These are phyloP conservation scores for Nemurella pictetii DNA, from an alignment of 2,888 invertebrate species.

Conservation along the genomic window DNA sequence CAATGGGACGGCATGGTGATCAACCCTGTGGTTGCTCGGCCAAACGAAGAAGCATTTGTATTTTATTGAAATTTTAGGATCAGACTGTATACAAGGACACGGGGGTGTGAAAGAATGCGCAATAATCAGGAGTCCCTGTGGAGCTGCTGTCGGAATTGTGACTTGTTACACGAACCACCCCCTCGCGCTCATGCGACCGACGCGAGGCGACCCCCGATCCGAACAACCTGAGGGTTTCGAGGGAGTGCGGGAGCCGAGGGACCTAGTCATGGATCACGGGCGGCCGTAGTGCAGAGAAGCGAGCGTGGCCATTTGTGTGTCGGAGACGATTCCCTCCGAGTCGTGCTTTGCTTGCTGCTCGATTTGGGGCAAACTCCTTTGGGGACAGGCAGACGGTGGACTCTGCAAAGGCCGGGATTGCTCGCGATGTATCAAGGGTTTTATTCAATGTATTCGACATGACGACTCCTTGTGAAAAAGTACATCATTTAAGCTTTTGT, in stretches of 20 bases:
- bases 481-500: neutral
- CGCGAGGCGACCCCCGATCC: neutral
- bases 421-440: neutral
- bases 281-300: too few relatives aligned
- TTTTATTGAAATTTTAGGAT: constrained; percentile 27
- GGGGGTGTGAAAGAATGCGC: constrained; percentile 36
- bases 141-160: constrained; percentile 1
- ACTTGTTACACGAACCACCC: constrained; percentile 6
- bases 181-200: neutral
- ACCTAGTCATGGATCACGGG: neutral
- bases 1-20: neutral
- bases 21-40: neutral
- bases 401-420: neutral
- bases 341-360: neutral
- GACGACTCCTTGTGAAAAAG: neutral
- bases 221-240: neutral
- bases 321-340: too few relatives aligned
- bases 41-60: neutral
- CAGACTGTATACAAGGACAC: neutral
- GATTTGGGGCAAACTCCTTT: neutral
- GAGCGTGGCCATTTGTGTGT: neutral
- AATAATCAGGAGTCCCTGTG: constrained; percentile 32
- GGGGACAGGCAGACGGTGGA: neutral
- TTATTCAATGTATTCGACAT: neutral
- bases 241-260: neutral